Conservation (phyloP, 2,797 vertebrate species). For the Anomalospiza imberbis region DNA sequence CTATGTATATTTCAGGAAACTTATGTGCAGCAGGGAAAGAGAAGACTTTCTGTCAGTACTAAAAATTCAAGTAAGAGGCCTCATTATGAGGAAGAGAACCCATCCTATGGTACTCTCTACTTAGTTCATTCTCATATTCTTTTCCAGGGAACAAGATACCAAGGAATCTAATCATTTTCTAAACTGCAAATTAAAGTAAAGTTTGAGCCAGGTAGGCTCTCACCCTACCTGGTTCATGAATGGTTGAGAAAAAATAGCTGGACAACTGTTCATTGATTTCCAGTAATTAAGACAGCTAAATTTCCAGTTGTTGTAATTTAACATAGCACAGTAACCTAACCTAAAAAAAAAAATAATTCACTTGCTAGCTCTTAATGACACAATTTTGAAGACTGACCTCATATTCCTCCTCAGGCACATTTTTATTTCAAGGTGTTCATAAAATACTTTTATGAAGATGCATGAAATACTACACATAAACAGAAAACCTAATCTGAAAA, state of each 20-base stretch:
- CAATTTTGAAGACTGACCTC: neutral
- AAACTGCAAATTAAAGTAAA: neutral
- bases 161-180: neutral
- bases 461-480: neutral
- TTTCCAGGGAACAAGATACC: neutral
- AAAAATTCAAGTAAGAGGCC: neutral
- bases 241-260: neutral
- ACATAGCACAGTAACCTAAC: neutral
- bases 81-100: neutral
- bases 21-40: neutral
- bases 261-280: neutral
- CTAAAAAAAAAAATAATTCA: neutral
- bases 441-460: neutral
- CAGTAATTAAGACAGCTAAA: neutral
- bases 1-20: neutral
- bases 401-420: neutral
- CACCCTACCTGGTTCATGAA: neutral
- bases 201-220: neutral
- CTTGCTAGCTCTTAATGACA: neutral
- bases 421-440: neutral
- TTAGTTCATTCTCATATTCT: neutral
- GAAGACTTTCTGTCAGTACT: neutral
- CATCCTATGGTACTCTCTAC: neutral
- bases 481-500: neutral
- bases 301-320: neutral